These are phyloP conservation scores for Bombus sibiricus DNA, from an alignment of 1,140 invertebrate genomes.

Conservation along the genomic window DNA sequence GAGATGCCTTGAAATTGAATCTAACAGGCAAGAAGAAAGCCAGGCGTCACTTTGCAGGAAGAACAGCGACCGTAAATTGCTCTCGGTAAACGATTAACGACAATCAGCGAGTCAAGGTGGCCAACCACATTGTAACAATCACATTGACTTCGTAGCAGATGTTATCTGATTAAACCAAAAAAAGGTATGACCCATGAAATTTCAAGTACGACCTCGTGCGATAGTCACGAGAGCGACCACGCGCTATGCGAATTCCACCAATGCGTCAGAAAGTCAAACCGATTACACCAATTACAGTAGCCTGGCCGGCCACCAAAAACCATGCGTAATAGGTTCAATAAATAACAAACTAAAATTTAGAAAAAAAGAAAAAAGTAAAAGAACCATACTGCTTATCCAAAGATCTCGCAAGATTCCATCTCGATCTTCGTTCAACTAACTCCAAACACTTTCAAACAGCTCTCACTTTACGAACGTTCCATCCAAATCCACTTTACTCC, in stretches of 20 bases:
- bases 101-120: conserved; percentile 22
- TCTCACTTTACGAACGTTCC: background rate
- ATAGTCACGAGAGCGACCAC: conserved; percentile 20
- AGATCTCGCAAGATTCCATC: background rate
- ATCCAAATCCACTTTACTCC: background rate
- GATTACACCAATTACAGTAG: background rate
- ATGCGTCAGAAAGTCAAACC: conserved; percentile 1
- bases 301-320: background rate
- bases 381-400: background rate
- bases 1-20: background rate
- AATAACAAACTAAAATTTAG: no score
- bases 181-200: conserved; percentile 51
- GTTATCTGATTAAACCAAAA: conserved; percentile 37
- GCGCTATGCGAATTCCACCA: conserved; percentile 7
- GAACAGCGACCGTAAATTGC: background rate
- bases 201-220: conserved; percentile 42
- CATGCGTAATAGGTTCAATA: no score
- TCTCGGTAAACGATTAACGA: background rate
- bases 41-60: no score
- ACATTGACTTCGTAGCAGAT: conserved; percentile 20
- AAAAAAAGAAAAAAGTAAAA: background rate
- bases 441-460: background rate
- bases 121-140: conserved; percentile 6
- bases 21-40: no score
- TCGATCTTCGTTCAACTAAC: background rate